Base-by-base conservation (phyloP, 2,888 invertebrate species). In the Drosophila meridionalis region DNA sequence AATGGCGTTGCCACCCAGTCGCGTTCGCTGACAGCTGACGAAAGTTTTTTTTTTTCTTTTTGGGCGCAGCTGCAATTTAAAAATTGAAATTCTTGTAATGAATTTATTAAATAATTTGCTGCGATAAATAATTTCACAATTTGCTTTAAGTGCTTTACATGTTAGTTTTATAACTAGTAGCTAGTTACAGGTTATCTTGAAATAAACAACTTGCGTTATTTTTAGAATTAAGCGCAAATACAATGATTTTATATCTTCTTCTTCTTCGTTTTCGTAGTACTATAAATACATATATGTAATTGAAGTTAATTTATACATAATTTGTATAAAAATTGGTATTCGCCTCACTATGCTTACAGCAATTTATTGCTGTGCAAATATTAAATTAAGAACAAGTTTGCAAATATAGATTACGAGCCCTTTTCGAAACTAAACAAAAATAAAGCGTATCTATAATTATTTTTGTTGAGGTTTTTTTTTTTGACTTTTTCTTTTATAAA, bases 381-480 rank as follows among this genome's bases (percentile, higher is more conserved):
- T 20, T 32, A 53, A 32, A 56, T 63, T 4, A 42, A 52, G 9
- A 53, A 47, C 42, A 57, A 30, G 34, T 73, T 38, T 55, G 30
- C 32, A 48, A 47, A 56, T 60, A 61, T 80, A 65, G n/a, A 65
- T 80, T 69, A 64, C 57, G 70, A 70, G 45, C 77, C 64, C 71
- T 56, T 76, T 72, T 57, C 2, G 14, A 42, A 89, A 83, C 82
- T 75, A 87, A 87, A 84, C 75, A 84, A 84, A 78, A 73, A 47
- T 69, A 71, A 74, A 84, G 87, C 74, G 75, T 72, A 53, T 77
- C 67, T 48, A 34, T 70, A 57, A 59, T 62, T 58, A 53, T 43
- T 80, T 58, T 62, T 55, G 58, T 43, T 64, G 32, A 50, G 47
- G n/a, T 11, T 40, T 40, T 28, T 58, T 40, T 52, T 47, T 60